phyloP scores from a whole-genome alignment of 1,140 invertebrate species.

The Drosophila littoralis region DNA sequence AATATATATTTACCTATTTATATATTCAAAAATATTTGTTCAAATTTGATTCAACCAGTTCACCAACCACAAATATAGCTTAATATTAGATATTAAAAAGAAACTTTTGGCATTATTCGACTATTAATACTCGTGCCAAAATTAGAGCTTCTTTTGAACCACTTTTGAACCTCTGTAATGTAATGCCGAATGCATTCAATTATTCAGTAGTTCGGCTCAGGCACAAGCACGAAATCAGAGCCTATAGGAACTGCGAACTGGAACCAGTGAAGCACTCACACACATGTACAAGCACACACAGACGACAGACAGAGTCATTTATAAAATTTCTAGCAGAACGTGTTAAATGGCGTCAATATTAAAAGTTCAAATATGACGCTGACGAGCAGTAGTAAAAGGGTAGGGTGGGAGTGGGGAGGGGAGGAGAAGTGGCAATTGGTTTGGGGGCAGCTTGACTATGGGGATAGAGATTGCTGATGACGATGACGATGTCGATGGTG shows the following conservation, averaged over 20 bases:
- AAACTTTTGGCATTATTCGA: too few relatives aligned
- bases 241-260: constrained; percentile 4
- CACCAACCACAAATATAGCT: too few relatives aligned
- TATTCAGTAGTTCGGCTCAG: constrained; percentile 30
- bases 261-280: background rate
- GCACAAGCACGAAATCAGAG: constrained; percentile 33
- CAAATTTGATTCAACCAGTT: too few relatives aligned
- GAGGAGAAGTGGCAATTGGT: background rate
- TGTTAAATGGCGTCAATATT: constrained; percentile 92
- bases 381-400: constrained; percentile 89
- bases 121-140: background rate
- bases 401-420: constrained; percentile 95
- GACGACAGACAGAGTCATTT: constrained; percentile 68
- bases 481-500: background rate
- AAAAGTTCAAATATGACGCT: constrained; percentile 86
- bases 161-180: constrained; percentile 1
- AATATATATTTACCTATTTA: too few relatives aligned
- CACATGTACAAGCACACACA: constrained; percentile 4
- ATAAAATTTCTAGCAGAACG: constrained; percentile 91
- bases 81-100: too few relatives aligned
- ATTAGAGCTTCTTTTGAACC: background rate
- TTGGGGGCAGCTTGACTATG: background rate
- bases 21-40: too few relatives aligned
- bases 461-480: constrained; percentile 1
- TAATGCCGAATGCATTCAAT: constrained; percentile 40